Base-by-base conservation (phyloP, 1,140 invertebrate genomes). In the Solenopsis invicta region DNA sequence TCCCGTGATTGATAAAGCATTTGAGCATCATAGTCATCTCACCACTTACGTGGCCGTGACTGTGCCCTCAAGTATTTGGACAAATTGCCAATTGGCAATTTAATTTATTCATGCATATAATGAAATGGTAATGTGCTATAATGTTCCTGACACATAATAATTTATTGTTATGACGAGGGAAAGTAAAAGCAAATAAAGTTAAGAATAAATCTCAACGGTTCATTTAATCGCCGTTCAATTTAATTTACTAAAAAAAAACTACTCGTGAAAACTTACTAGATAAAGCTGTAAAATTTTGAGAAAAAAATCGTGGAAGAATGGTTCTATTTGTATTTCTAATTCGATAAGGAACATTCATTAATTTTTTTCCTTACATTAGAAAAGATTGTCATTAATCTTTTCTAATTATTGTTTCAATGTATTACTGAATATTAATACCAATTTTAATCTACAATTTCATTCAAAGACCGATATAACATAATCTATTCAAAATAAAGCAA, bases 21-120 rank as follows among this genome's bases (percentile, higher is more conserved):
- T 21, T 34, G 5, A 72, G 21, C 24, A 74, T 21, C 16, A 24
- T 21, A 45, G 21, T 69, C 54, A 50, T 62, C 24, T 59, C 18
- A 61, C 4, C 41, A 34, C 24, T 24, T 61, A 84, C 41, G 4
- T 75, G 69, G 0, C 41, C n/a, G 4, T 75, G 80, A 84, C 80
- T 84, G 54, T 75, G 41, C n/a, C 29, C 69, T 74, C 45, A 75
- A 24, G 1, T 75, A 84, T 84, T 84, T 84, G 29, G 80, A 84
- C 80, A 50, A 74, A 84, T 50, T 84, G 80, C 80, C 80, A 84
- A 75, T 84, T 84, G 80, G 80, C 80, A 84, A 67, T 74, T 84
- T 75, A 84, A 84, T 84, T 74, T 74, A 84, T 74, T 74, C 12
- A 16, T 61, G 21, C 29, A 37, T 45, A 48, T 69, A 54, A 62